A percentile compares a stretch with the other conserved stretches of the same genome.
Evolutionary conservation across 2,888 invertebrate species (phyloP).

Genomic region (Drosophila austrosaltans): DNA sequence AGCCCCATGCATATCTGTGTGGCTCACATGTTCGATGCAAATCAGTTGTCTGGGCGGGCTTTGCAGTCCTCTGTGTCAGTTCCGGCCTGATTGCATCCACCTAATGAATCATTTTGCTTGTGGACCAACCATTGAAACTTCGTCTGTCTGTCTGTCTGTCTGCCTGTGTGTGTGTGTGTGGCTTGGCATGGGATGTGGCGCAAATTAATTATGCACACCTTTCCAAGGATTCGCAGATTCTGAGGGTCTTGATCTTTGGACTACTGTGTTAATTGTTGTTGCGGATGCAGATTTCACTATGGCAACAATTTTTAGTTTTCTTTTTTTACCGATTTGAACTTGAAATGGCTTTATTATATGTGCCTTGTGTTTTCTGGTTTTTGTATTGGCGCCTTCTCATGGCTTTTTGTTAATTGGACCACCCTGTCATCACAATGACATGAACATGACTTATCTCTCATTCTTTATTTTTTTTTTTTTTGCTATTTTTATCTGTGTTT

Average conservation of each 20-base stretch:
- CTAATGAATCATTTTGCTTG: slow-evolving; percentile 82
- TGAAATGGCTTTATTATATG: slow-evolving; percentile 75
- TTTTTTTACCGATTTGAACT: slow-evolving; percentile 72
- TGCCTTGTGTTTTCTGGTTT: too few species aligned
- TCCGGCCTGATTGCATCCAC: slow-evolving; percentile 75
- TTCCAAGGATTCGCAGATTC: slow-evolving; percentile 39
- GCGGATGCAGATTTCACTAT: slow-evolving; percentile 25
- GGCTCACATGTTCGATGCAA: slow-evolving; percentile 80
- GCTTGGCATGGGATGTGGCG: slow-evolving; percentile 51
- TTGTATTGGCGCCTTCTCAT: slow-evolving; percentile 50
- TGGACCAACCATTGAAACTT: slow-evolving; percentile 23
- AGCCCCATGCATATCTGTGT: slow-evolving; percentile 44
- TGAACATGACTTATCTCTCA: slow-evolving; percentile 50
- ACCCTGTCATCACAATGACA: slow-evolving; percentile 53
- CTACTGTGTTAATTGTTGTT: slow-evolving; percentile 82
- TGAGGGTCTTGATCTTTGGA: slow-evolving; percentile 82
- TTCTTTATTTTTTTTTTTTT: background rate
- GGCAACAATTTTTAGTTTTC: slow-evolving; percentile 53
- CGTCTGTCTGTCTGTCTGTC: slow-evolving; percentile 18
- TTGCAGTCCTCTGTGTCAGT: slow-evolving; percentile 67
- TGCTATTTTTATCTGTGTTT: background rate
- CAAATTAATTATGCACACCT: slow-evolving; percentile 83
- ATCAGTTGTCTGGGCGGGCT: slow-evolving; percentile 72
- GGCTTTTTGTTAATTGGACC: slow-evolving; percentile 70
- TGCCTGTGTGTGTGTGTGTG: slow-evolving; percentile 44